Evolutionary conservation across 2,888 invertebrate genomes (phyloP).

Genomic region (Dendrolimus houi): DNA sequence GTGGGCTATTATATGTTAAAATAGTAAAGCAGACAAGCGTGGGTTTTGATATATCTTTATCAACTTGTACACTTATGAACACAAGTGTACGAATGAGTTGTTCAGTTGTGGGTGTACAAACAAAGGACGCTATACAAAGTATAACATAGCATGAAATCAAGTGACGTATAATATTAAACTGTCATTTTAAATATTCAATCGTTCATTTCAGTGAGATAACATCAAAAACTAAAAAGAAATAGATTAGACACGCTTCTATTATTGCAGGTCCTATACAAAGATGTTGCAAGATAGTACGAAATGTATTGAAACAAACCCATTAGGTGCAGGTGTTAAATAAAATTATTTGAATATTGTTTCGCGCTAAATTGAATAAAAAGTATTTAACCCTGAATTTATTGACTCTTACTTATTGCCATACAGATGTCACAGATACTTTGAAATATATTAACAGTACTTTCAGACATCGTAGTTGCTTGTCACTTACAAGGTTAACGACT

Average conservation of each 20-base stretch:
- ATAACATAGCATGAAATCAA: constrained; percentile 4
- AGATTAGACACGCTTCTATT: constrained; percentile 33
- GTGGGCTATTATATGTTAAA: too few species aligned
- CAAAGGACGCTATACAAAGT: background rate
- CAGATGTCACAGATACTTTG: constrained; percentile 46
- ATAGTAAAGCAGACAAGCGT: background rate
- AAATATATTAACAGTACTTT: constrained; percentile 52
- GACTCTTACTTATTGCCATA: constrained; percentile 45
- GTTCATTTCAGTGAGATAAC: background rate
- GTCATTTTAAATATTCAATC: constrained; percentile 5
- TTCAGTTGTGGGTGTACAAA: constrained; percentile 1
- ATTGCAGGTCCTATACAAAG: constrained; percentile 20
- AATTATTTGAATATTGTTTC: constrained; percentile 3
- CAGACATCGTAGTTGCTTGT: constrained; percentile 35
- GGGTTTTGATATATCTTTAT: background rate
- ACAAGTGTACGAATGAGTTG: background rate
- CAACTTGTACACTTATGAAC: background rate
- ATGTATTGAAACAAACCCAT: constrained; percentile 11
- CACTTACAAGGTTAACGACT: constrained; percentile 57
- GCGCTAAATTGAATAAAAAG: background rate
- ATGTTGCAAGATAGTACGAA: constrained; percentile 24
- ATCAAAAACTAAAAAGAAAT: constrained; percentile 18
- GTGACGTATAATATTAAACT: constrained; percentile 1
- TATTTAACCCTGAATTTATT: constrained; percentile 7
- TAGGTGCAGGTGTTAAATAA: background rate